Conservation (phyloP, 2,113 vertebrate species). For the Stictonetta naevosa region DNA sequence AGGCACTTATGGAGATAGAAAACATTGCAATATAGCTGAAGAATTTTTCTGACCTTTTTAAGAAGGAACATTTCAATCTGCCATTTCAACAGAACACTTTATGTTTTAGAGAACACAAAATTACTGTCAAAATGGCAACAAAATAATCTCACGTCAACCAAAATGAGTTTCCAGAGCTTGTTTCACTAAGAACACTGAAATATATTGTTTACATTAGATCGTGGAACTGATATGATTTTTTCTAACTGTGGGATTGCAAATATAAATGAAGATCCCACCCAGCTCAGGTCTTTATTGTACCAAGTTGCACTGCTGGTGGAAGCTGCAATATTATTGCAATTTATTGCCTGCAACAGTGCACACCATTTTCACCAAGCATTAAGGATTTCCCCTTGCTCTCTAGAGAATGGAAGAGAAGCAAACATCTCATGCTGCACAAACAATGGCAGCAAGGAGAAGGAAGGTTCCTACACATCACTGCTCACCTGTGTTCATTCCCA, state of each 20-base stretch:
- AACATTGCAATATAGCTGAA: background rate
- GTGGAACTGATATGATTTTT: background rate
- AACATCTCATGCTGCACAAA: background rate
- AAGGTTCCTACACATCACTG: background rate
- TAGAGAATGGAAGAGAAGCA: background rate
- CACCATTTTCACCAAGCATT: background rate
- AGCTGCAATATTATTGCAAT: background rate
- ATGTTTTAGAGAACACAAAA: background rate
- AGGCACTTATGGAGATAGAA: background rate
- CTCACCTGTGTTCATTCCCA: background rate
- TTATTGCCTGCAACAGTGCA: background rate
- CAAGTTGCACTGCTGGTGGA: background rate
- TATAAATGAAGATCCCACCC: background rate
- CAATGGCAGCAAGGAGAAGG: background rate
- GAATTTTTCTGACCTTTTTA: constrained; percentile 49
- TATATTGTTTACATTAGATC: constrained; percentile 23
- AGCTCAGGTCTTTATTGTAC: background rate
- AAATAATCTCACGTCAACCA: background rate
- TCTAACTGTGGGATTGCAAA: background rate
- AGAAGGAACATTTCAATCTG: background rate
- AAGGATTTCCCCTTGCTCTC: background rate
- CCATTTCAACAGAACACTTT: background rate
- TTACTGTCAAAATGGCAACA: constrained; percentile 12
- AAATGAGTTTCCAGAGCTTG: background rate
- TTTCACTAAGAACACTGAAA: background rate